phyloP scores from a whole-genome alignment of 2,113 vertebrate species.

The Cichladusa arquata region DNA sequence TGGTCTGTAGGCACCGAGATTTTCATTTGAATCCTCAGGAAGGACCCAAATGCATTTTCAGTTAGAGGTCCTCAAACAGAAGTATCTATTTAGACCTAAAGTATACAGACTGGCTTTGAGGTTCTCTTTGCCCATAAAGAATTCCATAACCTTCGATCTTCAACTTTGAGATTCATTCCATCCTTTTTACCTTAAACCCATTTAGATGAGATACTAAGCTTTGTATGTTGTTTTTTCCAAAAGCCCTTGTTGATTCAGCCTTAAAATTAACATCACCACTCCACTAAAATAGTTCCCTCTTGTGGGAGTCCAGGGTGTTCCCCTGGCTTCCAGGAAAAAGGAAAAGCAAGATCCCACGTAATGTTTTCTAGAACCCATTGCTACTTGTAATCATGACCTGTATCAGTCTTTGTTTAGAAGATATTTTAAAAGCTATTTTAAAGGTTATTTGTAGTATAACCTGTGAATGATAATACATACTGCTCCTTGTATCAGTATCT shows the following conservation, averaged over 20 bases:
- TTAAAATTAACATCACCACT: not conserved
- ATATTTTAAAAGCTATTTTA: not conserved
- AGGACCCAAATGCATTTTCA: not conserved
- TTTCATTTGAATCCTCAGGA: not conserved
- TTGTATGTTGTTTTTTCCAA: not conserved
- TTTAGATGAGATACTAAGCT: not conserved
- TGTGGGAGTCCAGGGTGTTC: too few species aligned
- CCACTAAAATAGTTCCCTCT: not conserved
- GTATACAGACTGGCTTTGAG: not conserved
- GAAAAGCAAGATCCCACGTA: not conserved
- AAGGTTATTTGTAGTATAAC: not conserved
- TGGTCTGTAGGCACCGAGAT: not conserved
- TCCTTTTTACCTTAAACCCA: not conserved
- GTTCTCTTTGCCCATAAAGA: not conserved
- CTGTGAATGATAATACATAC: not conserved
- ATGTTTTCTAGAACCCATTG: not conserved
- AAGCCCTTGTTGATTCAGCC: not conserved
- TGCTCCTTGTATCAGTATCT: not conserved
- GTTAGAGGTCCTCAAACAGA: not conserved
- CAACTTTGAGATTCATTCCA: not conserved
- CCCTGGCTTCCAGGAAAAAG: too few species aligned
- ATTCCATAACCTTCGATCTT: not conserved
- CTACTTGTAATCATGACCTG: not conserved
- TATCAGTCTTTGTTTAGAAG: not conserved
- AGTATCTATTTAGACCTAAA: not conserved